These are phyloP conservation scores for Thysanoteuthis rhombus DNA, from an alignment of 2,888 invertebrate genomes.

Conservation along the genomic window DNA sequence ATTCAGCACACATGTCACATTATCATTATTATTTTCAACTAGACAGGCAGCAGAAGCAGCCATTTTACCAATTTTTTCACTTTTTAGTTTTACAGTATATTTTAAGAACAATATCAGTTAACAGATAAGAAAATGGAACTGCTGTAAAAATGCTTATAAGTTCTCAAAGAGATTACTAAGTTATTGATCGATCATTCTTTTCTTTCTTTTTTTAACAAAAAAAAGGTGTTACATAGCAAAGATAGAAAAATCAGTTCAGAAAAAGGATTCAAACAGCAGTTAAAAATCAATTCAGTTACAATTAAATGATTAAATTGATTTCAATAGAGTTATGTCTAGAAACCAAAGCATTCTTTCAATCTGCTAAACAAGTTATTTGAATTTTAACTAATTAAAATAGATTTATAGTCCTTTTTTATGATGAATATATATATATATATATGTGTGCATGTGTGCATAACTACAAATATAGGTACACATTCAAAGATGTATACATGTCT, in stretches of 20 bases:
- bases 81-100: neutral
- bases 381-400: neutral
- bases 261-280: neutral
- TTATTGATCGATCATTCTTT: neutral
- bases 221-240: neutral
- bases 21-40: neutral
- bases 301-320: neutral
- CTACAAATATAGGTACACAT: neutral
- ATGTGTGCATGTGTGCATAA: neutral
- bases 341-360: neutral
- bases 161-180: neutral
- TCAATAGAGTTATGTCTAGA: neutral
- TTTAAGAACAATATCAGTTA: neutral
- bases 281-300: neutral
- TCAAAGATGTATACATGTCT: neutral
- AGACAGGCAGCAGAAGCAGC: neutral
- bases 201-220: neutral
- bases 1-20: constrained; percentile 12
- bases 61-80: neutral
- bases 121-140: neutral
- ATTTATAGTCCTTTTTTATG: neutral
- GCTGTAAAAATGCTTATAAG: neutral
- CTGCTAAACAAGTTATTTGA: neutral
- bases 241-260: neutral
- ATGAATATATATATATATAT: neutral